Evolutionary conservation across 92 coral and sea anemone species (phyloP), one percentile per base, ranked within the genome.

Genomic region (Chrysogorgia sp.): DNA sequence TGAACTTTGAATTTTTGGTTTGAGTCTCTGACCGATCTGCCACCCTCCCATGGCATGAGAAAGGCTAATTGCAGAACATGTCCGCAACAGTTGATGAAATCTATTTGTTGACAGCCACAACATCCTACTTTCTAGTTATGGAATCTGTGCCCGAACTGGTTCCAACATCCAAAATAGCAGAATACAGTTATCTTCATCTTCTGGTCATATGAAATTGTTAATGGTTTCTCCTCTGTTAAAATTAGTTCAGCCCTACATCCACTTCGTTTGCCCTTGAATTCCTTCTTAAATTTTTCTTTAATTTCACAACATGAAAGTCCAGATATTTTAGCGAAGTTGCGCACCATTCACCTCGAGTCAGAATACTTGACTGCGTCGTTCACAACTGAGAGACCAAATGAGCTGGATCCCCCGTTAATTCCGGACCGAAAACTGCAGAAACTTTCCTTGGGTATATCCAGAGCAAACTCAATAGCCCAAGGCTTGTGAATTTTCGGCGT

Each of bases 401-500:
- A 52, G 59, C 8, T 52, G 17, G 59, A 52, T 23, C 59, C 59
- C 17, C 26, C 59, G 21, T 23, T 52, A 52, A 23, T 23, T 7
- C 59, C 26, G 20, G 22, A 4, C 59, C 26, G 59, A 52, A 52
- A 52, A 23, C 59, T 52, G 3, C 17, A 3, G 59, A 52, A 52
- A 5, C 6, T 17, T 23, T 17, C 22, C 59, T 52, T 17, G 26
- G 59, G 20, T 20, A 52, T 52, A 17, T 52, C 59, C 7, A 7
- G 59, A 6, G 26, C 59, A 52, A 52, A 52, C 59, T 52, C 26
- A 20, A 52, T 52, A 23, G 59, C 6, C 59, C 59, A 52, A 52
- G 59, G 59, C 7, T 52, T 52, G 59, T 52, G 59, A 17, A 52
- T 52, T 23, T 52, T 52, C 22, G 59, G 59, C 20, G 21, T 52